Conservation (phyloP, 2,797 vertebrate genomes). For the Intellagama lesueurii region DNA sequence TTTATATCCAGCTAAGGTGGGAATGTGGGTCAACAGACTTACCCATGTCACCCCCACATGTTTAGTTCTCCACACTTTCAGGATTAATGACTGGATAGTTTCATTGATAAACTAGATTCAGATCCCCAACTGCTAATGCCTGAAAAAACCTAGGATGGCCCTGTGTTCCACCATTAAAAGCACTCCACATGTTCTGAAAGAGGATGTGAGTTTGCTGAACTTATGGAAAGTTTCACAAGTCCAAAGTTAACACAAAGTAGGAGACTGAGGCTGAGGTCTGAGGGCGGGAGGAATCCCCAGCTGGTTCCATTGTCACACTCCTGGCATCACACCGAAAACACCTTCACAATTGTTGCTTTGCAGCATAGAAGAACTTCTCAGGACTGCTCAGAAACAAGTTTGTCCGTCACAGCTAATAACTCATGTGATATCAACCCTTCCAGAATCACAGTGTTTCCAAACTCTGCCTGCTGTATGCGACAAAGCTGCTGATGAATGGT, state of each 20-base stretch:
- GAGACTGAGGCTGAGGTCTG: slow-evolving; percentile 47
- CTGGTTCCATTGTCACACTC: slow-evolving; percentile 58
- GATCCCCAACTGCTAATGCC: background rate
- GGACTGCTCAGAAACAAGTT: slow-evolving; percentile 76
- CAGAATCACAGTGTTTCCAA: slow-evolving; percentile 71
- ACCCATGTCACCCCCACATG: too few relatives aligned
- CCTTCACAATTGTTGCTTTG: slow-evolving; percentile 71
- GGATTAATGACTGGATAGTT: too few relatives aligned
- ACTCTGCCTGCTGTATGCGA: slow-evolving; percentile 70
- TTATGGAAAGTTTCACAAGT: slow-evolving; percentile 66
- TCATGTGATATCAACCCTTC: slow-evolving; percentile 78
- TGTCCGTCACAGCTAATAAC: slow-evolving; percentile 81
- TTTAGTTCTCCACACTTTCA: too few relatives aligned
- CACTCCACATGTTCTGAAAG: slow-evolving; percentile 51
- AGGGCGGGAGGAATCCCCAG: slow-evolving; percentile 34
- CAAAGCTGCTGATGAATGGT: slow-evolving; percentile 77
- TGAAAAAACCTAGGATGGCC: background rate
- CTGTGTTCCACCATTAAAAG: slow-evolving; percentile 9
- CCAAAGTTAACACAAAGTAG: slow-evolving; percentile 72
- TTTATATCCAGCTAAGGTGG: too few relatives aligned
- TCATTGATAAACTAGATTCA: background rate
- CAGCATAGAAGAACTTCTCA: slow-evolving; percentile 71
- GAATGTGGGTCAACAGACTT: too few relatives aligned
- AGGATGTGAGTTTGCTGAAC: slow-evolving; percentile 71
- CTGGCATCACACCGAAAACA: slow-evolving; percentile 66